These are phyloP conservation scores for Platygyra sinensis DNA, from an alignment of 64 coral and sea anemone genomes.

Conservation along the genomic window DNA sequence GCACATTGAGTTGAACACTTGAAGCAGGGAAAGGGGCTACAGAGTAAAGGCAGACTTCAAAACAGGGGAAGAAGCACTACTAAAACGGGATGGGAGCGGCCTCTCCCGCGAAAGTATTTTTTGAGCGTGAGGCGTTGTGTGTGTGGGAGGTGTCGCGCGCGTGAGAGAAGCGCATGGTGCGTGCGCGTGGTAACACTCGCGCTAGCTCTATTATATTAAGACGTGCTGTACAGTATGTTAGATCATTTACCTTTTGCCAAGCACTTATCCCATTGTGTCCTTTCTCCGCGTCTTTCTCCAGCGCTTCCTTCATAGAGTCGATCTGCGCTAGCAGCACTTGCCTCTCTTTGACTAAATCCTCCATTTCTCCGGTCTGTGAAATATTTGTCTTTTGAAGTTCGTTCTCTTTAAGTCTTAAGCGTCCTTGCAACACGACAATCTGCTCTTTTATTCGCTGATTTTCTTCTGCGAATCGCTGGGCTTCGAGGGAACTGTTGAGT, in stretches of 20 bases:
- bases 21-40: too few species aligned
- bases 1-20: too few species aligned
- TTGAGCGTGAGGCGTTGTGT: too few species aligned
- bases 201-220: too few species aligned
- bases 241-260: not conserved
- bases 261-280: not conserved
- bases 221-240: not conserved
- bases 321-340: slow-evolving; percentile 42
- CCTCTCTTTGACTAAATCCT: slow-evolving; percentile 35
- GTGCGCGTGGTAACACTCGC: too few species aligned
- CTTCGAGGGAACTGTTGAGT: slow-evolving; percentile 22
- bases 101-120: too few species aligned
- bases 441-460: slow-evolving; percentile 71
- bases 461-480: slow-evolving; percentile 60
- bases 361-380: slow-evolving; percentile 39
- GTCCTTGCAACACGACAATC: slow-evolving; percentile 20
- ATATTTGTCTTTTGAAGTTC: slow-evolving; percentile 17
- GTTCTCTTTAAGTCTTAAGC: slow-evolving; percentile 16
- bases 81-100: too few species aligned
- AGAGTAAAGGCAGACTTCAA: too few species aligned
- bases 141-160: too few species aligned
- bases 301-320: slow-evolving; percentile 1
- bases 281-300: slow-evolving; percentile 9
- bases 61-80: too few species aligned
- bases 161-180: too few species aligned